These are phyloP conservation scores for Pipistrellus pipistrellus DNA, from an alignment of 2,797 vertebrate species.

Conservation along the genomic window DNA sequence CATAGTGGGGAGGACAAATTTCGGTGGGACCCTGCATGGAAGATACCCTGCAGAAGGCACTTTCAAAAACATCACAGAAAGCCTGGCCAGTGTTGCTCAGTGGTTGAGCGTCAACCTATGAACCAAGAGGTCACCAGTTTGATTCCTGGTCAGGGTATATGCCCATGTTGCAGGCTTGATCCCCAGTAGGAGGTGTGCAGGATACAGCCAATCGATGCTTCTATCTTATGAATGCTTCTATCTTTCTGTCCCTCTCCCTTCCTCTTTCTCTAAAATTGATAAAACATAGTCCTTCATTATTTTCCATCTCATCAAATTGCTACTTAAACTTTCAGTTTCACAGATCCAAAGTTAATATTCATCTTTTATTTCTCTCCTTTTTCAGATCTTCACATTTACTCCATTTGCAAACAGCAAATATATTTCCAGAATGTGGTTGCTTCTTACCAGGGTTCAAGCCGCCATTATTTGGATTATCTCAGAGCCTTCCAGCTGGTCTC, in stretches of 20 bases:
- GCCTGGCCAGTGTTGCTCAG: too few species aligned
- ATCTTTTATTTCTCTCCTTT: background rate
- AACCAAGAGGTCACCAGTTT: too few species aligned
- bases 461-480: background rate
- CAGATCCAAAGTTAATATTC: background rate
- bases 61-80: too few species aligned
- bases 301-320: background rate
- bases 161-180: too few species aligned
- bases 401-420: background rate
- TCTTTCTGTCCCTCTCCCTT: too few species aligned
- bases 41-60: background rate
- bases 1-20: background rate
- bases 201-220: too few species aligned
- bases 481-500: background rate
- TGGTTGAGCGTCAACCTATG: too few species aligned
- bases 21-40: background rate
- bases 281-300: background rate
- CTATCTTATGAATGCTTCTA: too few species aligned
- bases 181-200: too few species aligned
- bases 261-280: too few species aligned
- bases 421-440: background rate
- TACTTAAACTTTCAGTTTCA: background rate
- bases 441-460: background rate
- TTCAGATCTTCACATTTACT: background rate
- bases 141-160: too few species aligned